Evolutionary conservation across 1,140 invertebrate species (phyloP).

Genomic region (Holcopasites calliopsidis): DNA sequence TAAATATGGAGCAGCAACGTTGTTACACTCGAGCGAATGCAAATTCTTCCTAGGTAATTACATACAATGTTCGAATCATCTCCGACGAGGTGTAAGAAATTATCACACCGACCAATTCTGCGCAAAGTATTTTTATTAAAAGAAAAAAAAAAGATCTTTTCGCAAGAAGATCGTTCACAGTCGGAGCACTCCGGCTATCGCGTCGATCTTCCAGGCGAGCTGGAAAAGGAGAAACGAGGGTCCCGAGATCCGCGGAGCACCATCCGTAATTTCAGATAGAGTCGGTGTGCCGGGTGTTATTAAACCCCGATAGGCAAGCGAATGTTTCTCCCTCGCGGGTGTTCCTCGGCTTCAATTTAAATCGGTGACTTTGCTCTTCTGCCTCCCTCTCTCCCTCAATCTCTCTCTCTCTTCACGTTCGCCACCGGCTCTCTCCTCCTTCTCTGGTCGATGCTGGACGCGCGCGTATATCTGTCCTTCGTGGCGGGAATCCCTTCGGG

Average conservation of each 20-base stretch:
- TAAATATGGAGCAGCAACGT: conserved; percentile 53
- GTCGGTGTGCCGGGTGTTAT: conserved; percentile 63
- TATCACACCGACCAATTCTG: too few species aligned
- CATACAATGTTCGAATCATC: too few species aligned
- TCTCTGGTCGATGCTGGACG: background rate
- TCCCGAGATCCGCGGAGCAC: conserved; percentile 43
- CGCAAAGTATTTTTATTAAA: too few species aligned
- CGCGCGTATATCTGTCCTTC: conserved; percentile 40
- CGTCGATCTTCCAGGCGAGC: conserved; percentile 38
- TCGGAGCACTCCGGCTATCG: conserved; percentile 34
- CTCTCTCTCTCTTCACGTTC: conserved; percentile 42
- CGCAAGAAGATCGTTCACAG: background rate
- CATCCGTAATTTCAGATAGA: conserved; percentile 65
- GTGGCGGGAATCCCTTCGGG: conserved; percentile 33
- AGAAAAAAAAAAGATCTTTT: background rate
- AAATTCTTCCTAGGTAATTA: conserved; percentile 15
- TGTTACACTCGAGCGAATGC: conserved; percentile 5
- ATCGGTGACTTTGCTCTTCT: conserved; percentile 77
- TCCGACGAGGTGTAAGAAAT: background rate
- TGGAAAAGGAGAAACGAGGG: conserved; percentile 14
- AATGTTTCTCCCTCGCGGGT: conserved; percentile 71
- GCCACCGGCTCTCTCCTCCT: conserved; percentile 27
- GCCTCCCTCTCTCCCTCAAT: conserved; percentile 40
- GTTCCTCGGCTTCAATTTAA: conserved; percentile 76
- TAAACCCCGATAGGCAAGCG: conserved; percentile 65